Evolutionary conservation across 2,113 vertebrate species (phyloP), one percentile per base, ranked within the genome.

Genomic region (Ammodytes dubius): DNA sequence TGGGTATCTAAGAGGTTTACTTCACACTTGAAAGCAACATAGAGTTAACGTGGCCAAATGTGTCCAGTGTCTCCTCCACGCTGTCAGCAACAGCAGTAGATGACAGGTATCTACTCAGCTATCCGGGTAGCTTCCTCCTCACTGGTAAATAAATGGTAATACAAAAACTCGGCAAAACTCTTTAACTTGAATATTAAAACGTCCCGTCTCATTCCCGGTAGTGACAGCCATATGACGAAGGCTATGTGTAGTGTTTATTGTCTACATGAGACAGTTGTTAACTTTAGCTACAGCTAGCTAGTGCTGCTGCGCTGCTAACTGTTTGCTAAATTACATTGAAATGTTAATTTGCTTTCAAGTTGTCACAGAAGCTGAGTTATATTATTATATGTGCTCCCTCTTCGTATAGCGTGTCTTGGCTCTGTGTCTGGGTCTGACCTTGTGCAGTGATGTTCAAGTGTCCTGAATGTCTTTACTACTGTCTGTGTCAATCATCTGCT

Each of bases 361-460:
- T 7, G 5, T 39, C 8, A 19, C 27, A 27, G 27, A 27, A 6
- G 4, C 42, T 17, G 37, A 47, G 52, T 35, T 5, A 39, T 0
- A 47, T 35, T 5, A 39, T 0, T 27, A 40, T 8, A 27, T 27
- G 15, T 10, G 6, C n/a, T 3, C 4, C 8, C 27, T 27, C 27
- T 27, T 12, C 6, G 2, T 19, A 0, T 15, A 15, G 43, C 2
- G 11, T 0, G 10, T n/a, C 14, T 6, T 8, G 37, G 19, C 56
- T 65, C 52, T 7, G 49, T 60, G 59, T 76, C 91, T 7, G 49
- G 57, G 59, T 76, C 91, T 83, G 78, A 93, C 91, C 91, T 92
- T 81, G 86, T 64, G 15, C 67, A 52, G 17, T 17, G 79, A 77
- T 59, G 81, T 2, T 10, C 70, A 70, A 76, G 9, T 14, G 47